A percentile compares a stretch with the other conserved stretches of the same genome.
Conservation (phyloP, 2,888 invertebrate genomes). For the Leptinotarsa rubiginosa region DNA sequence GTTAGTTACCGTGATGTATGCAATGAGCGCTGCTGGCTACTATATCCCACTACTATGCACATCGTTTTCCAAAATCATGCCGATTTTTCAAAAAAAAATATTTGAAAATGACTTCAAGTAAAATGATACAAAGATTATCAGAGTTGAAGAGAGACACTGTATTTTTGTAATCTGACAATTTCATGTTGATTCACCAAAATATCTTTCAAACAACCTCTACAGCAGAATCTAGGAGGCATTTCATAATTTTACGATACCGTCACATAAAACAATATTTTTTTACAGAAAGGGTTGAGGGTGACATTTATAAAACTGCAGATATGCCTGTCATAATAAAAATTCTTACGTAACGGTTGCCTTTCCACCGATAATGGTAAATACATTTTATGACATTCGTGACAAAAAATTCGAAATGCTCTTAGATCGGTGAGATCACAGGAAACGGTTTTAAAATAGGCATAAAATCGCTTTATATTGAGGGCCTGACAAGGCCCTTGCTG, state of each 20-base stretch:
- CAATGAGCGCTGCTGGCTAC: no score
- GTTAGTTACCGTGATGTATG: no score
- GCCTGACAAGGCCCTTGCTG: conserved; percentile 28
- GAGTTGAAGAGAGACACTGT: no score
- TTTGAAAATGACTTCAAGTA: no score
- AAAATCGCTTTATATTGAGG: conserved; percentile 33
- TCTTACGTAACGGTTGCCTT: conserved; percentile 31
- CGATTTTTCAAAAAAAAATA: no score
- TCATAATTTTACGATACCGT: neutral
- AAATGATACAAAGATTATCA: no score
- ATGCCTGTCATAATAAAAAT: conserved; percentile 22
- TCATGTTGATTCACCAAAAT: no score
- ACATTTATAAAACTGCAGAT: conserved; percentile 7
- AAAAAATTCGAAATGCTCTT: conserved; percentile 18
- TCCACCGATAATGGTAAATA: conserved; percentile 9
- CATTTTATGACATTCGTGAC: conserved; percentile 15
- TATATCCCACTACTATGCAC: no score
- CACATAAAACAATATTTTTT: conserved; percentile 14
- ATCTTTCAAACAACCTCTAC: neutral
- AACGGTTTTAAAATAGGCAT: conserved; percentile 23
- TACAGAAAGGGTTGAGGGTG: conserved; percentile 20
- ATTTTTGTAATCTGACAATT: no score
- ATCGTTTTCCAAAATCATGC: no score
- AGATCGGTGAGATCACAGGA: conserved; percentile 20
- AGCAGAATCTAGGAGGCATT: neutral